Evolutionary conservation across 2,113 vertebrate genomes (phyloP), one percentile per base, ranked within the genome.

Genomic region (Regulus satrapa): DNA sequence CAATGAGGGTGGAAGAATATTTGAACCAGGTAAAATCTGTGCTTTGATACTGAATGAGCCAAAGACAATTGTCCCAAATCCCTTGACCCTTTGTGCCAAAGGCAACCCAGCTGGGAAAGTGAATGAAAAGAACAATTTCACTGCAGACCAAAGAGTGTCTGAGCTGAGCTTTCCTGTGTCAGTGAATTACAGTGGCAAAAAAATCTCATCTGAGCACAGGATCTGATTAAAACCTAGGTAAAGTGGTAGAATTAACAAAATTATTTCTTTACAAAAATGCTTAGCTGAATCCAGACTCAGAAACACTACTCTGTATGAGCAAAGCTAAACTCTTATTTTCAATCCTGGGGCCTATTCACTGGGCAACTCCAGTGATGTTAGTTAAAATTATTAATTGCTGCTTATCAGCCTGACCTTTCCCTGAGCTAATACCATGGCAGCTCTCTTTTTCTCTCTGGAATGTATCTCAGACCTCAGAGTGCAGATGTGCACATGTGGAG

Each of bases 91-190:
- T 93, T 88, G 49, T 93, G 87, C 62, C 14, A 2, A 66, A 89
- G 69, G 81, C 45, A 94, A 28, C 18, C 24, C 69, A 93, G 23
- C 7, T 79, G 69, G 45, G 58, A 95, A 94, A 94, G 3, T 75
- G 87, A 94, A 73, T 4, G 8, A 88, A 85, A 96, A 89, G 66
- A 95, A 73, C 88, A 91, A 78, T 75, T 92, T 91, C 52, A 69
- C 54, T 88, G 74, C 41, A 95, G 66, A 88, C 83, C 71, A 88
- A 91, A 91, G 1, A 56, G 11, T 5, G 2, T 64, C 77, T 83
- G 71, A 85, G 46, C 36, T 75, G 62, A 91, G 28, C 14, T 84
- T 28, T 89, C 73, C n/a, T 40, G 43, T 49, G n/a, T 41, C 51
- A 62, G 23, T 56, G 58, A 88, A 25, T 66, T 91, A 40, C 29